Evolutionary conservation across 2,113 vertebrate genomes (phyloP).

Genomic region (Xiphias gladius): DNA sequence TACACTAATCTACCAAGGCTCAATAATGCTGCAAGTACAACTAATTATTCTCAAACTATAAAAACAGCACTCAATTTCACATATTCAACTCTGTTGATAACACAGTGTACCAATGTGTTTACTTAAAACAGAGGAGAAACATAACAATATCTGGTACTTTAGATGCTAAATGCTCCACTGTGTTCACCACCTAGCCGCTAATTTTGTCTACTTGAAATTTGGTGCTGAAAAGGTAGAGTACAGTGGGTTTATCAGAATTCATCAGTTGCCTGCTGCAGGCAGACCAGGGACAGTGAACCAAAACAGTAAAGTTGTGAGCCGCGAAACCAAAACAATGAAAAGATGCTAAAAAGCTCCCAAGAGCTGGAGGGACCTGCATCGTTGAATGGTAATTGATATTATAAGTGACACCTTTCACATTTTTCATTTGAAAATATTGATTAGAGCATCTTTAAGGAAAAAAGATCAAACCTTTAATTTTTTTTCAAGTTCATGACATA

Average conservation of each 20-base stretch:
- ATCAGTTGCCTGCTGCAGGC: too few relatives aligned
- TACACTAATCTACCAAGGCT: background rate
- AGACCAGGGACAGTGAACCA: background rate
- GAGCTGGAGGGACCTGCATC: background rate
- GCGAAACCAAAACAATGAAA: background rate
- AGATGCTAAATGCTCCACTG: background rate
- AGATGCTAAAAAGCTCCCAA: background rate
- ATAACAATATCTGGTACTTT: background rate
- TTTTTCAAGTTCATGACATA: background rate
- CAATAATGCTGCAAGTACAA: background rate
- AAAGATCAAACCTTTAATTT: background rate
- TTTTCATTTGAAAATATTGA: background rate
- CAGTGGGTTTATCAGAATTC: background rate
- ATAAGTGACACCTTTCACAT: background rate
- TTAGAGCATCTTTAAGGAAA: background rate
- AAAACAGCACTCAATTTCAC: background rate
- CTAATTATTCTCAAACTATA: background rate
- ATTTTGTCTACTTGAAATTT: background rate
- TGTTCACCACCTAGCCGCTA: background rate
- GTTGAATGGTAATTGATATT: background rate
- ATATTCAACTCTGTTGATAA: too few relatives aligned
- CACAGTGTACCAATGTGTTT: background rate
- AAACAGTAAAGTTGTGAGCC: background rate
- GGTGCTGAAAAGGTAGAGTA: background rate
- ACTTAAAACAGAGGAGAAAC: background rate